A percentile compares a stretch with the other conserved stretches of the same genome.
These are phyloP conservation scores for Brachionus paranguensis DNA, from an alignment of 1,140 invertebrate species.

Conservation along the genomic window DNA sequence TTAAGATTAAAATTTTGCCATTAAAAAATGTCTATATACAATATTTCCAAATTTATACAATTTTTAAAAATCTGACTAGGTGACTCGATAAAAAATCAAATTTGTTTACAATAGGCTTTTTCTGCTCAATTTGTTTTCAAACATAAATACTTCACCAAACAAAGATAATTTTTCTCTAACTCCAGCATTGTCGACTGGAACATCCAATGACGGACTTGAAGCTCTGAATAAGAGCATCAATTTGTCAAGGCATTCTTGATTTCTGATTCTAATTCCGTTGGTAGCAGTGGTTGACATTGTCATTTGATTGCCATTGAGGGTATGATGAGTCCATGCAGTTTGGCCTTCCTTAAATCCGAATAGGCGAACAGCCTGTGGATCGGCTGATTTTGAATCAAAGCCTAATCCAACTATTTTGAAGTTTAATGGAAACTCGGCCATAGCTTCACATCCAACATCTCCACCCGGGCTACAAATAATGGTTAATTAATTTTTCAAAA, in stretches of 20 bases:
- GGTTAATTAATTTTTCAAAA: not conserved
- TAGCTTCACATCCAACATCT: slow-evolving; percentile 4
- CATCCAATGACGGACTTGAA: not conserved
- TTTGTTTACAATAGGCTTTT: not conserved
- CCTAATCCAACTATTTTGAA: slow-evolving; percentile 34
- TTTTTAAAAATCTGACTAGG: not conserved
- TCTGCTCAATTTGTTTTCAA: slow-evolving; percentile 4
- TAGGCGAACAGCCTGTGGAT: not conserved
- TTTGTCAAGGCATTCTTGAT: slow-evolving; percentile 22
- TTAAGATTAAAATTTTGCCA: too few relatives aligned
- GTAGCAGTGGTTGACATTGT: not conserved
- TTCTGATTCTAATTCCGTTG: not conserved
- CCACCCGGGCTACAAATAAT: not conserved
- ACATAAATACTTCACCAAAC: slow-evolving; percentile 31
- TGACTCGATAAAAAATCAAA: not conserved
- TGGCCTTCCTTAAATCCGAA: not conserved
- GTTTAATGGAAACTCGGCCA: not conserved
- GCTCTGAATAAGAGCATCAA: not conserved
- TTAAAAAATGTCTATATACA: not conserved
- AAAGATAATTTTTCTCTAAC: not conserved
- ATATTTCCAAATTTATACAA: not conserved
- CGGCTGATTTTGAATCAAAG: not conserved
- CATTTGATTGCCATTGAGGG: not conserved
- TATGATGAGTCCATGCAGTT: slow-evolving; percentile 6
- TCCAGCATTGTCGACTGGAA: not conserved